A percentile compares a stretch with the other conserved stretches of the same genome.
Conservation (phyloP, 2,797 vertebrate species). For the Molossus molossus region DNA sequence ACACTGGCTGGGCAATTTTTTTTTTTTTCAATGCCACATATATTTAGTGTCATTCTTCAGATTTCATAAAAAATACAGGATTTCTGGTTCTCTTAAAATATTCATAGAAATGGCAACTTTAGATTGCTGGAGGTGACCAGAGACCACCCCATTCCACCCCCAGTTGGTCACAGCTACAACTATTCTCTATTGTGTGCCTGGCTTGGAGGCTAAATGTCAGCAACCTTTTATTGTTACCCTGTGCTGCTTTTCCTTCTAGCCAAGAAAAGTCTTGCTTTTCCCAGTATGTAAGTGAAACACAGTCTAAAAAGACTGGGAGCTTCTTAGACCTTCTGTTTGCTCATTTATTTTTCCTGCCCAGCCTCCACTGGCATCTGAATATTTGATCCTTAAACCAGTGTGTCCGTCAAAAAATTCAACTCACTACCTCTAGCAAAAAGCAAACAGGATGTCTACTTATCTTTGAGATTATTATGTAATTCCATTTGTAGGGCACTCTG, state of each 20-base stretch:
- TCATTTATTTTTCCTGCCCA: background rate
- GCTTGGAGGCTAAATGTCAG: background rate
- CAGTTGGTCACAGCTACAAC: background rate
- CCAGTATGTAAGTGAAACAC: background rate
- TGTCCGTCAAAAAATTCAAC: background rate
- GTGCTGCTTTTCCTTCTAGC: background rate
- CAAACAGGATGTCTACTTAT: background rate
- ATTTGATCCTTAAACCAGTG: background rate
- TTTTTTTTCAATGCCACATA: background rate
- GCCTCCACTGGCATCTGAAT: background rate
- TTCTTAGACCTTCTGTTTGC: background rate
- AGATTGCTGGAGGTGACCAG: background rate
- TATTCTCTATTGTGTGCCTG: background rate
- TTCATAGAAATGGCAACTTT: background rate
- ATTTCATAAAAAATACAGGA: background rate
- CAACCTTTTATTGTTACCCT: background rate
- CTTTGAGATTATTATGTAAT: background rate
- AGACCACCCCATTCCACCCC: background rate
- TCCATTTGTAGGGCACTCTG: background rate
- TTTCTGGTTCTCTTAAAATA: constrained; percentile 18
- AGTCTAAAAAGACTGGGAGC: background rate
- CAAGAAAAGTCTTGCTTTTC: constrained; percentile 25
- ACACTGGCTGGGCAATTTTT: no score
- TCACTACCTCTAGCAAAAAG: background rate
- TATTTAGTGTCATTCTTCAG: background rate